Base-by-base conservation (phyloP, 2,888 invertebrate species). In the Hyppa rectilinea region DNA sequence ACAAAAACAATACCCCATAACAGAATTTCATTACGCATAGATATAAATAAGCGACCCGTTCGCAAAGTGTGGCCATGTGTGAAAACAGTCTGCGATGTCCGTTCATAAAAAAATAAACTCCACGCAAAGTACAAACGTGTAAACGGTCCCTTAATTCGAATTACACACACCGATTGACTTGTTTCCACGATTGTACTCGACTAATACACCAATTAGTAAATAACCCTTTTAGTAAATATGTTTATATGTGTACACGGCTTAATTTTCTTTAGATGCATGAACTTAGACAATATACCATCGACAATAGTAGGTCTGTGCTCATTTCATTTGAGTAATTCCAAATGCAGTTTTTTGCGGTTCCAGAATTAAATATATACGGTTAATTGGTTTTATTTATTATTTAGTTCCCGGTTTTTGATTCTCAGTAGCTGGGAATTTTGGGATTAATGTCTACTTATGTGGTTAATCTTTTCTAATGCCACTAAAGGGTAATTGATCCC, bases 81-180 rank as follows among this genome's bases (percentile, higher is more conserved):
- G 88, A 95, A 94, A 92, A 88, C 88, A 90, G 90, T 90, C 88
- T 88, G 89, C 88, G 87, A 87, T 90, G 91, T 86, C 89, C 91
- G 87, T 88, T 89, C 87, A 88, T 89, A 89, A 92, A 92, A 92
- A 93, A 91, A 87, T 87, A 87, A 87, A 85, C 87, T 84, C 81
- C 80, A 87, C 87, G 87, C 90, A 89, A 84, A 88, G 88, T 87
- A 88, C 85, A 87, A 86, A 89, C 91, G 90, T 93, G 93, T 94
- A 95, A 94, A 94, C 92, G 92, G 91, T 91, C 91, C 91, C 88
- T 89, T 95, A 95, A 96, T 95, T 92, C 94, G 95, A 92, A 95
- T 95, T 90, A 93, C 89, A 95, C 95, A 93, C 93, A 80, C 86
- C 91, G 91, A 92, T 92, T 94, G 93, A 93, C 90, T 93, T 90